Percentiles rank a stretch among this genome's conserved stretches.
phyloP scores from a whole-genome alignment of 1,140 invertebrate genomes.

The Macrosteles quadrilineatus region DNA sequence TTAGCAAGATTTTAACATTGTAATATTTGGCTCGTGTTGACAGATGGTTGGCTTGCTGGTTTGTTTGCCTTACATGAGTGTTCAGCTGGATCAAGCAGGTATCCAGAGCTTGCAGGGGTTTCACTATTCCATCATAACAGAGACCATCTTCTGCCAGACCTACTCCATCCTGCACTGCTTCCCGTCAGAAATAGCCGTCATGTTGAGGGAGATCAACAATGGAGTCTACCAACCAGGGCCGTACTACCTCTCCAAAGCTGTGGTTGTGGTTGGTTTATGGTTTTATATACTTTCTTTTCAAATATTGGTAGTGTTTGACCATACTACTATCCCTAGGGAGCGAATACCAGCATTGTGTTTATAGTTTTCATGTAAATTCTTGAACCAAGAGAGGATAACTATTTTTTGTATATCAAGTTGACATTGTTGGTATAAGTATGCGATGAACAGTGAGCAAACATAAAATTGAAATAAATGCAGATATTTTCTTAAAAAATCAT shows the following conservation, averaged over 20 bases:
- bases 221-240: constrained; percentile 63
- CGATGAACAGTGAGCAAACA: no score
- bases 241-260: constrained; percentile 69
- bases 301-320: not conserved
- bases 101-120: constrained; percentile 71
- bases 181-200: constrained; percentile 64
- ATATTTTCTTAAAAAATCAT: no score
- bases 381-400: no score
- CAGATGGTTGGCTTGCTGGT: constrained; percentile 64
- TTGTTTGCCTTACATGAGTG: constrained; percentile 59
- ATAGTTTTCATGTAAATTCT: no score
- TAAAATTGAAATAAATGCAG: no score
- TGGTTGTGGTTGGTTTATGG: constrained; percentile 60
- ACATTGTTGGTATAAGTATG: no score
- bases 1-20: no score
- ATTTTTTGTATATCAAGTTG: no score
- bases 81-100: constrained; percentile 56
- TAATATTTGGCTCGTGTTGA: no score
- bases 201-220: constrained; percentile 66
- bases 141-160: constrained; percentile 69
- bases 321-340: constrained; percentile 1
- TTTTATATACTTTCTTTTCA: constrained; percentile 38
- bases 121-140: constrained; percentile 65
- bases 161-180: constrained; percentile 69
- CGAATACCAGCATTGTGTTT: no score